phyloP scores from a whole-genome alignment of 2,797 vertebrate species.

The Prunella strophiata region DNA sequence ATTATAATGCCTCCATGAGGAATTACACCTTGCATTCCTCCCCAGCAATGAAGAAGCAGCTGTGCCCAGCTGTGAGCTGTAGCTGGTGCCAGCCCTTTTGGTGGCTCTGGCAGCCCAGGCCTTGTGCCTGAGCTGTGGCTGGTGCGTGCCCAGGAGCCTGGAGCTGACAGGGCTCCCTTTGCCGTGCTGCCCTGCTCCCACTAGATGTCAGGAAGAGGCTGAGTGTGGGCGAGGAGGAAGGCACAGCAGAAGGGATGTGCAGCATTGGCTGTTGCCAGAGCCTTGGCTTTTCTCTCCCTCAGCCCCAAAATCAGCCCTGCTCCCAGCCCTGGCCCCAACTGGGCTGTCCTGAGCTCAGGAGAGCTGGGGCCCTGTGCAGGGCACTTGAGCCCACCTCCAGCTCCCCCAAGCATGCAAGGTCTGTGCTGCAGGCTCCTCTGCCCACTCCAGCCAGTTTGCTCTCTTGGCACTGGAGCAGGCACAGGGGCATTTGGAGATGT shows the following conservation, averaged over 20 bases:
- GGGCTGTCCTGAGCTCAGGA: neutral
- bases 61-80: neutral
- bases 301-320: neutral
- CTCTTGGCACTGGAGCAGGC: neutral
- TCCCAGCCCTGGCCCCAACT: neutral
- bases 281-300: neutral
- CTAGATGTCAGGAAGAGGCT: slow-evolving; percentile 66
- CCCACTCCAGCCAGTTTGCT: neutral
- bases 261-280: neutral
- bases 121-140: rapidly evolving
- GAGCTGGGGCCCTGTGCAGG: neutral
- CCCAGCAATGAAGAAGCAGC: neutral
- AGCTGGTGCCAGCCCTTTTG: neutral
- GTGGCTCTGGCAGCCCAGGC: neutral
- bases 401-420: rapidly evolving
- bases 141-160: rapidly evolving
- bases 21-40: neutral
- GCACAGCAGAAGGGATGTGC: neutral
- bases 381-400: neutral
- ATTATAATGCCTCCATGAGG: neutral
- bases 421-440: neutral
- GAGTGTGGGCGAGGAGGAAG: neutral
- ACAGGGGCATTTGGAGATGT: neutral
- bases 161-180: neutral
- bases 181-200: slow-evolving; percentile 23